A percentile compares a stretch with the other conserved stretches of the same genome.
Conservation (phyloP, 2,113 vertebrate genomes). For the Jaculus jaculus region DNA sequence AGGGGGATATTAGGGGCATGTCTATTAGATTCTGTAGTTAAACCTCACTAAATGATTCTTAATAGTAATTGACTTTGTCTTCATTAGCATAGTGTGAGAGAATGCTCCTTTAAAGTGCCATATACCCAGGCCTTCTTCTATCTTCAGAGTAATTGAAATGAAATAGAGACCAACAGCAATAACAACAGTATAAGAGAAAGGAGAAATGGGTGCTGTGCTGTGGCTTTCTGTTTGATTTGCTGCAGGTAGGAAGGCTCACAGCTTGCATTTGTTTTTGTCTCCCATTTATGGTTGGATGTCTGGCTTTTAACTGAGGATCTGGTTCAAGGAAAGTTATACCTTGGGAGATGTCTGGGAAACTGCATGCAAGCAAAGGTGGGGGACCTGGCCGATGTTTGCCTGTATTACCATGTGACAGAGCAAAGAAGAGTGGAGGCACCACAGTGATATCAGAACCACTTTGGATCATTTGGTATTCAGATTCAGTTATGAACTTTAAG, state of each 20-base stretch:
- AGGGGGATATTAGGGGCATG: conserved; percentile 32
- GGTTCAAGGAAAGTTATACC: not conserved
- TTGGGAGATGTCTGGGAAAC: too few species aligned
- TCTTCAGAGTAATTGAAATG: conserved; percentile 61
- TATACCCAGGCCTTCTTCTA: not conserved
- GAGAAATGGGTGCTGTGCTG: not conserved
- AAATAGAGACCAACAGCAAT: conserved; percentile 10
- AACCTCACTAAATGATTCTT: conserved; percentile 72
- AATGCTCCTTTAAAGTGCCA: conserved; percentile 52
- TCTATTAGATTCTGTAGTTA: conserved; percentile 72
- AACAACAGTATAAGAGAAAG: not conserved
- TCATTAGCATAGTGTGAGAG: conserved; percentile 65
- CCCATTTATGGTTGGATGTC: not conserved
- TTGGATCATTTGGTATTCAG: not conserved
- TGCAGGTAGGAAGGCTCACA: not conserved
- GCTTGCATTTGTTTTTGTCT: not conserved
- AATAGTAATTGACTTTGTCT: conserved; percentile 72
- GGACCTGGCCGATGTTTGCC: not conserved
- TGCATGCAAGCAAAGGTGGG: rapidly evolving
- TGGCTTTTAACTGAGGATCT: not conserved
- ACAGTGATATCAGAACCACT: not conserved
- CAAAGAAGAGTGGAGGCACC: not conserved
- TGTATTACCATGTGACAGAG: not conserved
- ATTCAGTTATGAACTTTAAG: not conserved
- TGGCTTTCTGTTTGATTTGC: not conserved